Evolutionary conservation across 2,113 vertebrate species (phyloP).

Genomic region (Podocnemis expansa): DNA sequence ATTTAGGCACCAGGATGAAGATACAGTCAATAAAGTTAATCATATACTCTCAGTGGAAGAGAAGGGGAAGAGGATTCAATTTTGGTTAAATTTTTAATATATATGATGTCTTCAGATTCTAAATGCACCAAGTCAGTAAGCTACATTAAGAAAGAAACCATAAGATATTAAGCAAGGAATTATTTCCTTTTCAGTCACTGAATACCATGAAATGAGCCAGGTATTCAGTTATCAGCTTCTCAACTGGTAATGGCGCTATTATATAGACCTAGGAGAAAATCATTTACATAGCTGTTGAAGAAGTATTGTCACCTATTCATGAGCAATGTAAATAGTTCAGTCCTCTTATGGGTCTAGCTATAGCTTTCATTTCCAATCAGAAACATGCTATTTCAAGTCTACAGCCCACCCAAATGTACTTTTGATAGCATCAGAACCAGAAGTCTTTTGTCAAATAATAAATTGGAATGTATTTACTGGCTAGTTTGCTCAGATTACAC

Average conservation of each 20-base stretch:
- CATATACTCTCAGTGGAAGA: neutral
- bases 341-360: neutral
- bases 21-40: fast-evolving
- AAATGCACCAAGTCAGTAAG: neutral
- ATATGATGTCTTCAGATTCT: neutral
- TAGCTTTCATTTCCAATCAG: constrained; percentile 1
- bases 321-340: neutral
- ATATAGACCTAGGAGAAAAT: neutral
- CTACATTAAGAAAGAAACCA: neutral
- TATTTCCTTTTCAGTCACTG: neutral
- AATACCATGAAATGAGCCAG: neutral
- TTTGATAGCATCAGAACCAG: neutral
- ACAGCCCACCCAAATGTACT: neutral
- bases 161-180: neutral
- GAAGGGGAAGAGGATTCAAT: neutral
- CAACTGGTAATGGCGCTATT: neutral
- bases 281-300: neutral
- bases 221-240: neutral
- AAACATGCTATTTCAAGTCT: neutral
- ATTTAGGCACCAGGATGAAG: neutral
- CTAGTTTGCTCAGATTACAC: neutral
- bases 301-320: neutral
- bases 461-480: neutral
- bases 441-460: neutral
- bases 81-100: neutral